phyloP scores from a whole-genome alignment of 2,888 invertebrate species.

The Bursaphelenchus okinawaensis region DNA sequence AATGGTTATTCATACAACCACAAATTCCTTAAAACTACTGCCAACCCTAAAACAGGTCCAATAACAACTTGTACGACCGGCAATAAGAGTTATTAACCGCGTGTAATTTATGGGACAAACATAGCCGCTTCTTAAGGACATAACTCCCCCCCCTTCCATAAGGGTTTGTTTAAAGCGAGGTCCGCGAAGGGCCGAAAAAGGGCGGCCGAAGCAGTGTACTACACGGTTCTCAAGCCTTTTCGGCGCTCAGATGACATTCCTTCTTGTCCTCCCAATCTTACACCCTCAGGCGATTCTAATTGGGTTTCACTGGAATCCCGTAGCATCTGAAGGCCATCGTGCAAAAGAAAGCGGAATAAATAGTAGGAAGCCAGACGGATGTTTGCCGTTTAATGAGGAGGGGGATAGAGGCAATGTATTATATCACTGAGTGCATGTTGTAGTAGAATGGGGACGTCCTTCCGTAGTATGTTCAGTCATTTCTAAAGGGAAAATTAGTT shows the following conservation, averaged over 20 bases:
- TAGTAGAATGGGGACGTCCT: no score
- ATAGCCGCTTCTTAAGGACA: background rate
- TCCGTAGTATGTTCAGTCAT: no score
- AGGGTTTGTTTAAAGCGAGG: background rate
- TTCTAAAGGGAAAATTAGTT: no score
- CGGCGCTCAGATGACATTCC: background rate
- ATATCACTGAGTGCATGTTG: no score
- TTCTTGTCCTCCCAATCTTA: background rate
- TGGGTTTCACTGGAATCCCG: background rate
- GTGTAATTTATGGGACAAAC: background rate
- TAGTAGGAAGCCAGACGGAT: background rate
- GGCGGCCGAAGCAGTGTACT: background rate
- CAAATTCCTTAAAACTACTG: no score
- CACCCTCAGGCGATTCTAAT: background rate
- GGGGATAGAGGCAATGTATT: no score
- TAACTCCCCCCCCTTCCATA: background rate
- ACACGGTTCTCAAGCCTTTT: background rate
- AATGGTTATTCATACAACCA: no score
- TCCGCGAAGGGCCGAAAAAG: background rate
- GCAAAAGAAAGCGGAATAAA: background rate
- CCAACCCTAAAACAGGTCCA: no score
- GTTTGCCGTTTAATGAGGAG: background rate
- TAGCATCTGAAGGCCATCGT: background rate
- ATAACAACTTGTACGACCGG: no score
- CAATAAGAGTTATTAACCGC: no score